Percentiles rank a stretch among this genome's conserved stretches.
These are phyloP conservation scores for Mobula hypostoma DNA, from an alignment of 2,113 vertebrate species.

Conservation along the genomic window DNA sequence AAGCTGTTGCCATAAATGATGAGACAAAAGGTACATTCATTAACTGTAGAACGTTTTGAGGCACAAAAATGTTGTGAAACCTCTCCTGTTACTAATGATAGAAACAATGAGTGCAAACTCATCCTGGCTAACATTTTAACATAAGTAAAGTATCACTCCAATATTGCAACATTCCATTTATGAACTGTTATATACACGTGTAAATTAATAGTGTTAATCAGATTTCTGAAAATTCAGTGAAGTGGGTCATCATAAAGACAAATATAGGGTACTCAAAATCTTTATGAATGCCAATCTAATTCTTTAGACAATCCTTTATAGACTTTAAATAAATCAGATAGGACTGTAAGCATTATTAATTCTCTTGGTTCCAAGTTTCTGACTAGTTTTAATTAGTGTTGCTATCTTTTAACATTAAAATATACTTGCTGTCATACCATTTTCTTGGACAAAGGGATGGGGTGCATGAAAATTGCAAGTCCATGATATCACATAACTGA, in stretches of 20 bases:
- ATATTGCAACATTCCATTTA: background rate
- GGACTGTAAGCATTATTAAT: background rate
- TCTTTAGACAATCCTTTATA: background rate
- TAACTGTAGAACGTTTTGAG: background rate
- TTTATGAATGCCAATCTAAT: background rate
- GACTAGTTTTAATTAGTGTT: background rate
- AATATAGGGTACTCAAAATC: background rate
- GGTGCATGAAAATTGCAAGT: background rate
- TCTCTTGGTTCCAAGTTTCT: background rate
- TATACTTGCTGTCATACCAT: background rate
- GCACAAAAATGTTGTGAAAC: background rate
- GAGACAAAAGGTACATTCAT: background rate
- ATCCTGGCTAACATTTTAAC: background rate
- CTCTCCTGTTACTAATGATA: background rate
- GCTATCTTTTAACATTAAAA: background rate
- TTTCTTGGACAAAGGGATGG: background rate
- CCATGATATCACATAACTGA: background rate
- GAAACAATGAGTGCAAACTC: background rate
- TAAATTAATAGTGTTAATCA: background rate
- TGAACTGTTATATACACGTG: background rate
- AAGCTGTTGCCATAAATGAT: too few species aligned
- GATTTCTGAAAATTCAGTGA: background rate
- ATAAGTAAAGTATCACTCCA: background rate
- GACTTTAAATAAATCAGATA: background rate
- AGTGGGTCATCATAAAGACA: background rate